Conservation (phyloP, 2,113 vertebrate genomes). For the Suncus etruscus region DNA sequence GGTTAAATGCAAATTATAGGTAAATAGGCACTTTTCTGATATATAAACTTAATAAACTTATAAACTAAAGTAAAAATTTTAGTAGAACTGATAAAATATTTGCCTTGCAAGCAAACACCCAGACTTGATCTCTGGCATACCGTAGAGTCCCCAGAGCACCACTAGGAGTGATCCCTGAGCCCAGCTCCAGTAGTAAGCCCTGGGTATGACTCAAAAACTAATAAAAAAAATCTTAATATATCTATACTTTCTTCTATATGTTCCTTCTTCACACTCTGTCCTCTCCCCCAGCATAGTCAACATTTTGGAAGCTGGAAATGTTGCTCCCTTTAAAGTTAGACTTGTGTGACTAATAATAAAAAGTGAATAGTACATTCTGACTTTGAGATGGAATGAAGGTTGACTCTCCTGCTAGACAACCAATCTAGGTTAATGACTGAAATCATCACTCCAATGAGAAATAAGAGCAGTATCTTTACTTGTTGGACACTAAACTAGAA, state of each 20-base stretch:
- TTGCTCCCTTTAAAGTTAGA: constrained; percentile 10
- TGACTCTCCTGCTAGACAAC: not conserved
- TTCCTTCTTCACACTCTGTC: not conserved
- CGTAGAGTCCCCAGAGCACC: no score
- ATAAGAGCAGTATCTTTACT: not conserved
- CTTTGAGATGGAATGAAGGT: not conserved
- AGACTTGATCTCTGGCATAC: no score
- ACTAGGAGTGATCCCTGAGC: no score
- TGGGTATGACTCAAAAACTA: no score
- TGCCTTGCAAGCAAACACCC: no score
- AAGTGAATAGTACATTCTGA: not conserved
- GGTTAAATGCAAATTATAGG: not conserved
- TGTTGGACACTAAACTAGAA: not conserved
- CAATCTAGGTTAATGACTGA: not conserved
- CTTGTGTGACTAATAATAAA: not conserved
- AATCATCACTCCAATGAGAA: not conserved
- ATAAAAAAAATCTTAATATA: not conserved
- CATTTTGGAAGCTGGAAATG: constrained; percentile 1
- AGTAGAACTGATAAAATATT: no score
- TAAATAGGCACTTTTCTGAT: not conserved
- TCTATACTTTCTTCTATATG: not conserved
- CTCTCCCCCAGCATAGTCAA: not conserved
- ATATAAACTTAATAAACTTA: not conserved
- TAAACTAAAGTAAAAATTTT: no score
- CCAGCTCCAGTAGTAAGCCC: no score